Evolutionary conservation across 92 coral and sea anemone genomes (phyloP).

Genomic region (Umimayanthus chanpuru): DNA sequence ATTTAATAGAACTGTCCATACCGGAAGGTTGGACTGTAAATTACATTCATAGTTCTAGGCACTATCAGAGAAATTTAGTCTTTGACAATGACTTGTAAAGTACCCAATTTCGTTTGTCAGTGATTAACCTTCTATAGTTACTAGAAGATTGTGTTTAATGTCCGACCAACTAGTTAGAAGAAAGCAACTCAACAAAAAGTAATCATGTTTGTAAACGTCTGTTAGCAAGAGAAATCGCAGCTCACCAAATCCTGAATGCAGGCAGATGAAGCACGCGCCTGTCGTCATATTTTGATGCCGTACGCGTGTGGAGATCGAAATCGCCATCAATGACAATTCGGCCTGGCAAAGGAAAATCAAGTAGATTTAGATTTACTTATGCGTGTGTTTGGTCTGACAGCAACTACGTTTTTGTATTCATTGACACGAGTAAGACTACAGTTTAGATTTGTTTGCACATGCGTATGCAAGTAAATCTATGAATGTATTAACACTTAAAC

Average conservation of each 20-base stretch:
- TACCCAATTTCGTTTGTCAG: too few species aligned
- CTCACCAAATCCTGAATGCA: conserved; percentile 87
- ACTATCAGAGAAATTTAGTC: too few species aligned
- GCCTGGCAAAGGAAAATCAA: conserved; percentile 51
- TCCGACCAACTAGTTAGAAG: not conserved
- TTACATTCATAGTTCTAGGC: too few species aligned
- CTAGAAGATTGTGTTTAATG: too few species aligned
- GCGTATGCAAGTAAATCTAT: not conserved
- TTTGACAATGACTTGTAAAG: too few species aligned
- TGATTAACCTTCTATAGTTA: not conserved
- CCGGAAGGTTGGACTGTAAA: too few species aligned
- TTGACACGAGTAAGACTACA: not conserved
- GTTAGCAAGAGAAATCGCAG: not conserved
- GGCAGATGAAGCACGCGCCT: conserved; percentile 96
- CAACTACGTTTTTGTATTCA: too few species aligned
- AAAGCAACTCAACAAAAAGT: not conserved
- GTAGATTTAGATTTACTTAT: not conserved
- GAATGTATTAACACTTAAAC: not conserved
- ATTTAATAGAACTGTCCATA: too few species aligned
- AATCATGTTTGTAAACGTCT: not conserved
- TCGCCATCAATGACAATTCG: conserved; percentile 90
- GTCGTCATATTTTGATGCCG: conserved; percentile 99
- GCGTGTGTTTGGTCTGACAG: not conserved
- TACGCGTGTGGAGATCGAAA: conserved; percentile 90
- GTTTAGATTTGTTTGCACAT: not conserved